Evolutionary conservation across 2,113 vertebrate genomes (phyloP), one percentile per base, ranked within the genome.

Genomic region (Hipposideros armiger): DNA sequence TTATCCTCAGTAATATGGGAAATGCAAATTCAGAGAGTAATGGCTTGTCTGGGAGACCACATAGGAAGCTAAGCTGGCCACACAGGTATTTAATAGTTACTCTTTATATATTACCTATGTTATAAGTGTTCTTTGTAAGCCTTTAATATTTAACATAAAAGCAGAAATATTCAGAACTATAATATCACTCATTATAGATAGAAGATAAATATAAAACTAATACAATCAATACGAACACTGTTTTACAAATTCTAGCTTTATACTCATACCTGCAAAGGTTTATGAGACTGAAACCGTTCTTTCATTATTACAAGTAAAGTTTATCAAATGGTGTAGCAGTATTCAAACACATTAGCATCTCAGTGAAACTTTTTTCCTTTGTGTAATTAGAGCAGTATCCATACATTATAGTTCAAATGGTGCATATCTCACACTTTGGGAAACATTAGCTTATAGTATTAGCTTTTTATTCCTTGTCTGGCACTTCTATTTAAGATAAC

Each of bases 401-500:
- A 73, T 32, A 14, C 20, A 32, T 81, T 58, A 40, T 24, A 52
- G 14, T 84, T 83, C 66, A 42, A 14, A 26, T 42, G 19, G n/a
- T 67, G 9, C 15, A 15, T 87, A 66, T 58, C 84, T 94, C 66
- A 92, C 20, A 42, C 64, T 77, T 86, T 45, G 26, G 20, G 24
- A 14, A 83, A 40, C 58, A 72, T 87, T 91, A 70, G 15, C 47
- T 40, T 69, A 24, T 73, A 42, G 47, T 40, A 42, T 52, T 88
- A 42, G 67, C 40, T 72, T 92, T 89, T 87, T 19, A 73, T 80
- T 93, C 40, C 66, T 76, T 16, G 0, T 54, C 32, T 73, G 20
- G 58, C 30, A n/a, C 67, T 91, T 86, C 60, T 85, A 3, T 50
- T 72, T 92, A 80, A 87, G 70, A 67, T 87, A 76, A 74, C 67